Evolutionary conservation across 2,888 invertebrate species (phyloP).

Genomic region (Catonia carolina): DNA sequence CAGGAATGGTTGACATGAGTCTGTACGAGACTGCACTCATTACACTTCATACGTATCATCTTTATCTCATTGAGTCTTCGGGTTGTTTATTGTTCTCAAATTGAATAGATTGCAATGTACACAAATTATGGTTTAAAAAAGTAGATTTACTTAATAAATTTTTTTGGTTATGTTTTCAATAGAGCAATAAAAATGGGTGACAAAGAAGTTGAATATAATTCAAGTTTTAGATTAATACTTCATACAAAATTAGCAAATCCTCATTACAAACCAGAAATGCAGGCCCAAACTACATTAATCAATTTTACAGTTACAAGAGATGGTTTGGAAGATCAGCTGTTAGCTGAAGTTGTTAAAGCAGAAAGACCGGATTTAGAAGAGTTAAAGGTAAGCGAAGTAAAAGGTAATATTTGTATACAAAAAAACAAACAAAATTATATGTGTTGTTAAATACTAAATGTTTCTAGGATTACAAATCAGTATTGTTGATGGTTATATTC

Average conservation of each 20-base stretch:
- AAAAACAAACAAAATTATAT: background rate
- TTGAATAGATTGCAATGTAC: too few relatives aligned
- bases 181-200: constrained; percentile 95
- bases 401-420: background rate
- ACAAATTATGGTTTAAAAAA: too few relatives aligned
- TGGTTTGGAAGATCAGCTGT: constrained; percentile 89
- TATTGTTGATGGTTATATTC: background rate
- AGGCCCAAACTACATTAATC: constrained; percentile 93
- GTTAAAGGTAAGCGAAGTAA: constrained; percentile 65
- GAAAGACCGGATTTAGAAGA: constrained; percentile 95
- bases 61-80: too few relatives aligned
- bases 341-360: constrained; percentile 94
- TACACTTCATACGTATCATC: too few relatives aligned
- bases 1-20: too few relatives aligned
- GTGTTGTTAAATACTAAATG: background rate
- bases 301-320: constrained; percentile 96
- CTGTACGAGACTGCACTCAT: too few relatives aligned
- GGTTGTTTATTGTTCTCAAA: too few relatives aligned
- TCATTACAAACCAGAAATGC: constrained; percentile 97
- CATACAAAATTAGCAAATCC: constrained; percentile 96
- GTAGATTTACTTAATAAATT: too few relatives aligned
- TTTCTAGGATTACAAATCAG: background rate
- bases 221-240: constrained; percentile 75
- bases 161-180: constrained; percentile 32
- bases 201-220: constrained; percentile 91